Conservation (phyloP, 1,140 invertebrate species). For the Drosophila tsacasi region DNA sequence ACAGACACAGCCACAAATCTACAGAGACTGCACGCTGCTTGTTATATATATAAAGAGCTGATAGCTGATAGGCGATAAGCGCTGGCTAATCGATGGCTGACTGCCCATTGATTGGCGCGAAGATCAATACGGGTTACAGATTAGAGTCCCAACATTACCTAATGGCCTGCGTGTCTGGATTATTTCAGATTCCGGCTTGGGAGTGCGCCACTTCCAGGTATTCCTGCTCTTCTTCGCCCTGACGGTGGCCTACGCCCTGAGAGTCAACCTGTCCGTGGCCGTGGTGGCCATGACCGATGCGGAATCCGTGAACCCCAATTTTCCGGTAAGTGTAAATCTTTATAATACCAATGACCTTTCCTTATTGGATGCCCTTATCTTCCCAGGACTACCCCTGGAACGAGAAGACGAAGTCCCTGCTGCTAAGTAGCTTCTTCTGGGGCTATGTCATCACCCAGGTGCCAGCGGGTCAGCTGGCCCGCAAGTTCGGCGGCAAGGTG, state of each 20-base stretch:
- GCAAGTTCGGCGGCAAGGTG: conserved; percentile 88
- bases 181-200: conserved; percentile 84
- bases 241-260: conserved; percentile 87
- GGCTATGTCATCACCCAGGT: conserved; percentile 87
- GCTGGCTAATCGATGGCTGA: conserved; percentile 30
- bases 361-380: not conserved
- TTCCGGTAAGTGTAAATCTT: conserved; percentile 27
- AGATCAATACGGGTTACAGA: conserved; percentile 31
- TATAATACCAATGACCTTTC: not conserved
- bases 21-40: conserved; percentile 11
- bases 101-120: conserved; percentile 34
- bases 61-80: conserved; percentile 29
- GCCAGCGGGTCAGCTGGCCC: conserved; percentile 89
- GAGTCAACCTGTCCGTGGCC: conserved; percentile 89
- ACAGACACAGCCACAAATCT: conserved; percentile 26
- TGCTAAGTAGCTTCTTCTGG: conserved; percentile 90
- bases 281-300: conserved; percentile 85
- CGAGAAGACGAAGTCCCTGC: conserved; percentile 85
- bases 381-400: conserved; percentile 87
- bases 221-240: conserved; percentile 88
- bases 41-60: not conserved
- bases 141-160: conserved; percentile 20
- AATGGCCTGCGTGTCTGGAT: conserved; percentile 30
- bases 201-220: conserved; percentile 89
- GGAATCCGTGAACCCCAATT: conserved; percentile 60